These are phyloP conservation scores for Nycticorax nycticorax DNA, from an alignment of 2,113 vertebrate genomes.

Conservation along the genomic window DNA sequence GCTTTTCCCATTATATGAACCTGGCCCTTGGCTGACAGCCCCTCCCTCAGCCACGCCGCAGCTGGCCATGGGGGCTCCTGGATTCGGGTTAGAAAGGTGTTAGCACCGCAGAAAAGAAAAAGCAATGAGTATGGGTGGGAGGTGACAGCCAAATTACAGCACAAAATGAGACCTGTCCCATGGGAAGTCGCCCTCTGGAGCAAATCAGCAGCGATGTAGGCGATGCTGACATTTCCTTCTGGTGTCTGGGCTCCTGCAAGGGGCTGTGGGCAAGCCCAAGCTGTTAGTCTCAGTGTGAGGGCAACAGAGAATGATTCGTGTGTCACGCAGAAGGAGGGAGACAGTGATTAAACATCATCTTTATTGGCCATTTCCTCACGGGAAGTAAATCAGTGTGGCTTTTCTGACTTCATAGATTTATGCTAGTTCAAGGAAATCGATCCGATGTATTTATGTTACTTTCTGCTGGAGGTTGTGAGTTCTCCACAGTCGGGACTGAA, in stretches of 20 bases:
- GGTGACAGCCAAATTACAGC: not conserved
- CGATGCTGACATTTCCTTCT: not conserved
- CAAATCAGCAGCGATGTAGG: not conserved
- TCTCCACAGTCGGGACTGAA: not conserved
- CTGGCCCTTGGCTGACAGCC: not conserved
- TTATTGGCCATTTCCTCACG: not conserved
- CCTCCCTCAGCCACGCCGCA: rapidly evolving
- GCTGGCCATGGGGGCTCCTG: not conserved
- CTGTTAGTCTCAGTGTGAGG: not conserved
- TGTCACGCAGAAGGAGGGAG: not conserved
- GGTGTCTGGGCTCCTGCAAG: not conserved
- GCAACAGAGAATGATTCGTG: not conserved
- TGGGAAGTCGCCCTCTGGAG: not conserved
- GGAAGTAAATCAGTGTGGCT: not conserved
- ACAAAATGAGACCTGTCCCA: rapidly evolving
- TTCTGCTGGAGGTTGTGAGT: not conserved
- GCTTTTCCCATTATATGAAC: not conserved
- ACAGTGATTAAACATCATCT: slow-evolving; percentile 18
- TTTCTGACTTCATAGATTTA: slow-evolving; percentile 14
- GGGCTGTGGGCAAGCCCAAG: not conserved
- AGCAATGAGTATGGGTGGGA: not conserved
- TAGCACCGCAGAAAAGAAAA: not conserved
- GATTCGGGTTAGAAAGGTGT: not conserved
- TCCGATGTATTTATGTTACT: not conserved
- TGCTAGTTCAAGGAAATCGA: not conserved